A percentile compares a stretch with the other conserved stretches of the same genome.
phyloP scores from a whole-genome alignment of 37 sponge, comb jelly and placozoan genomes.

The Dysidea cf. avara region DNA sequence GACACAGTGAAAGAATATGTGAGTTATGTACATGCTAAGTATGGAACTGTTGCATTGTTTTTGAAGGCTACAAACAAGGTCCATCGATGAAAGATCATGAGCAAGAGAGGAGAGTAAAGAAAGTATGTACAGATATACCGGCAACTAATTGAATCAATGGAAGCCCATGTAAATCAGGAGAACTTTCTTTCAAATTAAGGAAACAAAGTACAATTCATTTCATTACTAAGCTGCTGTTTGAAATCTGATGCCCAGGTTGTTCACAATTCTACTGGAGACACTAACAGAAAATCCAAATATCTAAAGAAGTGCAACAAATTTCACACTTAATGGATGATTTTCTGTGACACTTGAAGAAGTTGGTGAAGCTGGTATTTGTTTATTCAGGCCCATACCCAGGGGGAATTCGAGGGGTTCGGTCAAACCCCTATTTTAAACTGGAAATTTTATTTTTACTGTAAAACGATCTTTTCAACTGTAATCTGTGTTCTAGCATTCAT shows the following conservation, averaged over 20 bases:
- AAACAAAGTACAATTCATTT: slow-evolving; percentile 2
- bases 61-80: slow-evolving; percentile 32
- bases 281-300: too few species aligned
- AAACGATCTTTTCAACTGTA: too few species aligned
- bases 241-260: slow-evolving; percentile 7
- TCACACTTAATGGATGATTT: slow-evolving; percentile 33
- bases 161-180: slow-evolving; percentile 26
- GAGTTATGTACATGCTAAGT: slow-evolving; percentile 21
- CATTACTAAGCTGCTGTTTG: not conserved
- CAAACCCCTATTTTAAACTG: too few species aligned
- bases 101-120: slow-evolving; percentile 18
- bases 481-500: too few species aligned
- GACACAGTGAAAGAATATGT: slow-evolving; percentile 19
- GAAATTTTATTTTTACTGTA: too few species aligned
- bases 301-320: slow-evolving; percentile 22
- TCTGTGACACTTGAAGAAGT: slow-evolving; percentile 20
- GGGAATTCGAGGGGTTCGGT: too few species aligned
- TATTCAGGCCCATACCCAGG: too few species aligned
- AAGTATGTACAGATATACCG: slow-evolving; percentile 20
- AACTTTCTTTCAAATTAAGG: slow-evolving; percentile 13
- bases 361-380: slow-evolving; percentile 35
- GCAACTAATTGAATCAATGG: slow-evolving; percentile 21
- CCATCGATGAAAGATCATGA: slow-evolving; percentile 28
- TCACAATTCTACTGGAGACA: slow-evolving; percentile 12
- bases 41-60: slow-evolving; percentile 18